Conservation (phyloP, 2,113 vertebrate species). For the Thalassoma bifasciatum region DNA sequence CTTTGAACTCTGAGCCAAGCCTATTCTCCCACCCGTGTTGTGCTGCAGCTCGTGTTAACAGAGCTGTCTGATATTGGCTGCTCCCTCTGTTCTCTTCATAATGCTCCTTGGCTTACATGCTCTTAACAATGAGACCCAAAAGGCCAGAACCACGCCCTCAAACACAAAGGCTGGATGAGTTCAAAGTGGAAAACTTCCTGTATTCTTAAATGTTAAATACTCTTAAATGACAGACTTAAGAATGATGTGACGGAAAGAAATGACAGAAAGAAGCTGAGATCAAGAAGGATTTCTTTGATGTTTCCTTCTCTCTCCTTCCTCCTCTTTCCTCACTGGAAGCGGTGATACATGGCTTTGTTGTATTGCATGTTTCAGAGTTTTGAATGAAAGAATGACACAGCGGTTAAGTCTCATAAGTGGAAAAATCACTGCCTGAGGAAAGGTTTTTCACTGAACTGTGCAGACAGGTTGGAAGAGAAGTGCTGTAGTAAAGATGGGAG, state of each 20-base stretch:
- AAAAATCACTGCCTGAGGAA: conserved; percentile 1
- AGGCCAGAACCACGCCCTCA: too few relatives aligned
- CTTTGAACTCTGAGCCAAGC: too few relatives aligned
- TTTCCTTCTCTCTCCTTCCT: neutral
- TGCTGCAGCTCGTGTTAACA: too few relatives aligned
- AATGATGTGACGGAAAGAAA: neutral
- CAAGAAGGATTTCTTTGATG: neutral
- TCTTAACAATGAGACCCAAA: too few relatives aligned
- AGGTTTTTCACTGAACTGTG: conserved; percentile 2
- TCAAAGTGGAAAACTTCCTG: too few relatives aligned
- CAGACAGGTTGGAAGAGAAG: neutral
- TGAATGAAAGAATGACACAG: conserved; percentile 24
- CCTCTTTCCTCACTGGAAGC: neutral
- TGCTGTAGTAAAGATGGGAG: neutral
- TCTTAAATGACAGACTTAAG: too few relatives aligned
- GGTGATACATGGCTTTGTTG: neutral
- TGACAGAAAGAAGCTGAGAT: neutral
- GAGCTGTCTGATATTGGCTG: too few relatives aligned
- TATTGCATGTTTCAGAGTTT: neutral
- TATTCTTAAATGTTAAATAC: too few relatives aligned
- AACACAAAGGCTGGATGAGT: too few relatives aligned
- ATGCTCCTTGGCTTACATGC: too few relatives aligned
- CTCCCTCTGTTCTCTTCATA: too few relatives aligned
- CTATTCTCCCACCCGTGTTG: too few relatives aligned
- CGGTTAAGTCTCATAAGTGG: conserved; percentile 2